These are phyloP conservation scores for Atrina japonica DNA, from an alignment of 2,888 invertebrate species.

Conservation along the genomic window DNA sequence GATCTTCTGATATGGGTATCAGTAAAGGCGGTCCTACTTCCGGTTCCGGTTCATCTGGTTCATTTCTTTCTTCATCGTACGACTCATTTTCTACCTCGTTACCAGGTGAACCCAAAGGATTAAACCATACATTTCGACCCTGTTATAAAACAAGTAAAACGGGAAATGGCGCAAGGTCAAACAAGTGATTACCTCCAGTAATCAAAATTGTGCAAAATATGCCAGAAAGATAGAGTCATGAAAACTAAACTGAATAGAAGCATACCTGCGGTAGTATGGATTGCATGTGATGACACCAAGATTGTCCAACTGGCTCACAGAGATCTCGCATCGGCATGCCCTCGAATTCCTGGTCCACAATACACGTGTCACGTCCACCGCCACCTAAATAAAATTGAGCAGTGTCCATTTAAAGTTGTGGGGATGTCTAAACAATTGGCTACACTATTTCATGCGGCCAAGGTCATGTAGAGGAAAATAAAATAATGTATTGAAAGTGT, in stretches of 20 bases:
- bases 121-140: slow-evolving; percentile 87
- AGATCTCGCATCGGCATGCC: slow-evolving; percentile 86
- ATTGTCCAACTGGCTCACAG: slow-evolving; percentile 84
- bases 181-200: too few species aligned
- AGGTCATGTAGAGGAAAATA: neutral
- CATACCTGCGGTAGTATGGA: slow-evolving; percentile 84
- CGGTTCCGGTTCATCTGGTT: slow-evolving; percentile 81
- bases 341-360: slow-evolving; percentile 85
- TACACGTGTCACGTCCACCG: slow-evolving; percentile 40
- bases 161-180: too few species aligned
- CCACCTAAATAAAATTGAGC: slow-evolving; percentile 16
- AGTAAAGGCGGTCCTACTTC: slow-evolving; percentile 86
- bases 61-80: slow-evolving; percentile 82
- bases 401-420: too few species aligned
- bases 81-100: slow-evolving; percentile 82
- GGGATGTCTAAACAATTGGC: neutral
- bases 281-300: slow-evolving; percentile 90
- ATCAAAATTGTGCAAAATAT: neutral
- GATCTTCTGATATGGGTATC: slow-evolving; percentile 86
- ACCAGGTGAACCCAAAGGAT: slow-evolving; percentile 79
- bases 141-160: slow-evolving; percentile 80
- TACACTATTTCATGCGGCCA: neutral
- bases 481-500: too few species aligned
- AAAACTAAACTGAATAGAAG: neutral
- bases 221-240: neutral